Base-by-base conservation (phyloP, 2,888 invertebrate genomes). In the Cordilura impudica region DNA sequence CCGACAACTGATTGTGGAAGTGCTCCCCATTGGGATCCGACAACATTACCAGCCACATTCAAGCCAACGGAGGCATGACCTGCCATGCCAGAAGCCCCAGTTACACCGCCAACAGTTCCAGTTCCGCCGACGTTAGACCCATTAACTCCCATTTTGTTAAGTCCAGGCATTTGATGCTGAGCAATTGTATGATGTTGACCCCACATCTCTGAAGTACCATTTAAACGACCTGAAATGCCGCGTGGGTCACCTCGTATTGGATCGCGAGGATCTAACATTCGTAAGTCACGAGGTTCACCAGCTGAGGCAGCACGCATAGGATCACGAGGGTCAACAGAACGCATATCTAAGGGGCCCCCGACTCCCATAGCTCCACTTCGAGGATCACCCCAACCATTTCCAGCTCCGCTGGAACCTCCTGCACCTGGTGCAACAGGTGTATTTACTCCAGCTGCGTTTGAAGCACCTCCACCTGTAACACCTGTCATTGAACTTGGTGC, bases 181-280 rank as follows among this genome's bases (percentile, higher is more conserved):
- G 88, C 82, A 60, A 88, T 85, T 51, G 87, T 87, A 58, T 91
- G 93, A 84, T 92, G 93, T 87, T 91, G 95, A 39, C 93, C 94
- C 95, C 96, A 96, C 94, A 96, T 96, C 83, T 95, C 94, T 0
- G 93, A 92, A 7, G 93, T 93, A 1, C 96, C 96, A 86, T 96
- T 96, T 70, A 96, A 91, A 10, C 96, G 92, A 14, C 96, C 96
- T 12, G 95, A 95, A 84, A 96, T 95, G 56, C 96, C 96, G 54
- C 94, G 92, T 0, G 93, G 93, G 88, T 94, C 94, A 1, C 94
- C 94, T 54, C 94, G 91, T 83, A 92, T 92, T 67, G 91, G 90
- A 82, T 90, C 90, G 5, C 91, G 89, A 1, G 91, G 91, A 84
- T 90, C 90, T 39, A 92, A 88, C 89, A 92, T 91, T 56, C 91